These are phyloP conservation scores for Dimorphilus gyrociliatus DNA, from an alignment of 2,888 invertebrate species.

Conservation along the genomic window DNA sequence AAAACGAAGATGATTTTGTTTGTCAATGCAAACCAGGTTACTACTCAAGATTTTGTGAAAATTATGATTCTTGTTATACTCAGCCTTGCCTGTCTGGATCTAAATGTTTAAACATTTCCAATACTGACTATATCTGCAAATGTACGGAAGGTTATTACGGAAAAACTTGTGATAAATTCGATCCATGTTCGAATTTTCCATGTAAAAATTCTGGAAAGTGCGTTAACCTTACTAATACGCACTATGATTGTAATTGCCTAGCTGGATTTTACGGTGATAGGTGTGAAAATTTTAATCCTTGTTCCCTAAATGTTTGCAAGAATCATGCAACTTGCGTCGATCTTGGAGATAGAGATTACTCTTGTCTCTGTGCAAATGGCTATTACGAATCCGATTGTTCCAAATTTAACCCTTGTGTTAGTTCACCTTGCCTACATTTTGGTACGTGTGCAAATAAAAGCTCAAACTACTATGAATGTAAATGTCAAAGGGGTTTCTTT, in stretches of 20 bases:
- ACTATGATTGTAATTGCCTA: slow-evolving; percentile 13
- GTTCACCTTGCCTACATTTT: slow-evolving; percentile 16
- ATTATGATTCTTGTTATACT: slow-evolving; percentile 3
- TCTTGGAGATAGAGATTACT: slow-evolving; percentile 11
- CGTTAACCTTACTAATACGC: slow-evolving; percentile 5
- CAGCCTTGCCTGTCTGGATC: slow-evolving; percentile 15
- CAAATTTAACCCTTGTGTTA: slow-evolving; percentile 15
- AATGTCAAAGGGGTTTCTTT: slow-evolving; percentile 9
- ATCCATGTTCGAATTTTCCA: slow-evolving; percentile 15
- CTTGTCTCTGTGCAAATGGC: slow-evolving; percentile 17
- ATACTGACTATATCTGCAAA: slow-evolving; percentile 12
- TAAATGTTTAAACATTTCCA: slow-evolving; percentile 11
- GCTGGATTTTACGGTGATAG: slow-evolving; percentile 8
- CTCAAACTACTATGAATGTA: slow-evolving; percentile 6
- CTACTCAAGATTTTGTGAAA: too few species aligned
- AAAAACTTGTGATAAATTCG: slow-evolving; percentile 13
- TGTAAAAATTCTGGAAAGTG: slow-evolving; percentile 16
- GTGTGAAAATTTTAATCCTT: slow-evolving; percentile 5
- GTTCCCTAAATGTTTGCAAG: neutral
- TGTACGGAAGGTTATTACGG: slow-evolving; percentile 17
- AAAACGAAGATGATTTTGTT: too few species aligned
- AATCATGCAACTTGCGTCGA: slow-evolving; percentile 8
- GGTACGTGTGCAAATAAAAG: slow-evolving; percentile 13
- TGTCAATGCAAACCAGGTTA: too few species aligned
- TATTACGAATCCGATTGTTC: slow-evolving; percentile 20